Evolutionary conservation across 2,113 vertebrate genomes (phyloP), one percentile per base, ranked within the genome.

Genomic region (Apistogramma diplotaenia): DNA sequence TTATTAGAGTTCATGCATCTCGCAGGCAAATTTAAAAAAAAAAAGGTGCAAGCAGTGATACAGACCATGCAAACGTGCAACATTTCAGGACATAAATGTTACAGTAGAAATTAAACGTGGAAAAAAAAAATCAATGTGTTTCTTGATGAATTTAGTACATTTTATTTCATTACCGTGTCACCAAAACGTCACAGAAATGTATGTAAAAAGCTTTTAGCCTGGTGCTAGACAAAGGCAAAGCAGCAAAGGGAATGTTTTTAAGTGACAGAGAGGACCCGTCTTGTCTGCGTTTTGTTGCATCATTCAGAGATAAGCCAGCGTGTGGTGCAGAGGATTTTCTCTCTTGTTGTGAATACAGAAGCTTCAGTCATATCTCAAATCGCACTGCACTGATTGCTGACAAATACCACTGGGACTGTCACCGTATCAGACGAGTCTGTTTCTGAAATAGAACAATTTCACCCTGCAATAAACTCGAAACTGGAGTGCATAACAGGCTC

Each of bases 311-410:
- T 91, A 86, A 90, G 79, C 79, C 65, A 55, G 40, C 74, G 86
- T 87, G 74, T 71, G 78, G 49, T 75, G 59, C 77, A 81, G 78
- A 73, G 78, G 80, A 89, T 90, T 89, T 84, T 85, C 61, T 58
- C 27, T 84, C 83, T 78, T 87, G 81, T 87, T 92, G 79, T 88
- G 89, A 88, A 91, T 67, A 92, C 86, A 88, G 81, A 85, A 60
- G 82, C 84, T 85, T 85, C 58, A 75, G 75, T 57, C 71, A 80
- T 81, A 87, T 81, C 81, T 86, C 13, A 76, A 80, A 87, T 87
- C 83, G 71, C 29, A 29, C 65, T 65, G 56, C 18, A 21, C 75
- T 73, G 77, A 75, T 37, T 80, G 74, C 58, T 79, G 83, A 88
- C 79, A 90, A 88, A 90, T 31, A 79, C 62, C 57, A 72, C 58